phyloP scores from a whole-genome alignment of 1,140 invertebrate species.

The Pentalonia nigronervosa region DNA sequence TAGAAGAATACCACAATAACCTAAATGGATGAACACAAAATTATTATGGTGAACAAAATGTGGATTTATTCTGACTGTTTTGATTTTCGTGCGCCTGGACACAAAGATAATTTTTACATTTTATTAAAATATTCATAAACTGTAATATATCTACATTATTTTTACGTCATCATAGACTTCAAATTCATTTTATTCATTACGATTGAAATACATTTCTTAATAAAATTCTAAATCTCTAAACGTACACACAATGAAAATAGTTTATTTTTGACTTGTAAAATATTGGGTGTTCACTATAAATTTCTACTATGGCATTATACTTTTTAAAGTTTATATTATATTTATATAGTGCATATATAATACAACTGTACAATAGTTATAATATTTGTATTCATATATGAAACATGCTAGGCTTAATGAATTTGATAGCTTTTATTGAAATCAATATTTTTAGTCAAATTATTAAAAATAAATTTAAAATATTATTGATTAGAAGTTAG shows the following conservation, averaged over 20 bases:
- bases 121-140: background rate
- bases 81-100: background rate
- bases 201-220: background rate
- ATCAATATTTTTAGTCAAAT: background rate
- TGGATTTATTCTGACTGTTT: background rate
- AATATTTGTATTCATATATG: background rate
- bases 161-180: background rate
- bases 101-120: background rate
- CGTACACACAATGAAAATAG: background rate
- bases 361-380: background rate
- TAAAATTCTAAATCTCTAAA: background rate
- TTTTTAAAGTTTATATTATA: background rate
- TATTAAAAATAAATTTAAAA: background rate
- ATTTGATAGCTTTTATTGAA: too few relatives aligned
- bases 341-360: background rate
- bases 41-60: slow-evolving; percentile 9
- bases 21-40: slow-evolving; percentile 5
- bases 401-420: too few relatives aligned
- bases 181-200: too few relatives aligned
- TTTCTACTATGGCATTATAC: background rate
- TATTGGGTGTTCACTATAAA: background rate
- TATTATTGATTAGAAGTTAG: background rate
- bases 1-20: slow-evolving; percentile 16
- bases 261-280: too few relatives aligned
- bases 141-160: background rate